Evolutionary conservation across 2,888 invertebrate species (phyloP), one percentile per base, ranked within the genome.

Genomic region (Brachylomia viminalis): DNA sequence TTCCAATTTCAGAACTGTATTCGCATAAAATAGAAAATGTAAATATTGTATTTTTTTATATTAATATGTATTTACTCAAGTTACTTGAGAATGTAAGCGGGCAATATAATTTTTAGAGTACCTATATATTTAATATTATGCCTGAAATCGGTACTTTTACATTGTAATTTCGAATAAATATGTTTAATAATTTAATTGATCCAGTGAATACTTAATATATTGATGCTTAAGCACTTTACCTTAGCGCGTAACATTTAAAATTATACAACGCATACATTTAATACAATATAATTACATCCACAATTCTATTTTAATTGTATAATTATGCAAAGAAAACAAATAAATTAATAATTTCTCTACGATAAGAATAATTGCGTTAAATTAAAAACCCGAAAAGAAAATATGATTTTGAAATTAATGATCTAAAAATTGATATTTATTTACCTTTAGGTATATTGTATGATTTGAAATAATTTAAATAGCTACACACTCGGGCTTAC

Each of bases 11-110:
- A 87, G 86, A 86, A 81, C 65, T 72, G 61, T 82, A 79, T 79
- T 74, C 72, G 82, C 83, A 84, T 81, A 82, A 82, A 88, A 84
- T 90, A 89, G 82, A 88, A 66, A 88, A 90, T 94, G 94, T 94
- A 94, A 94, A 94, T 95, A 95, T 91, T 91, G 92, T 93, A 93
- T 92, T 93, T 92, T 92, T 92, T 91, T 89, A 86, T 87, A 90
- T 76, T 86, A 87, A 69, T 91, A 91, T 91, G 74, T 89, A 87
- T 86, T 79, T 82, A 90, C 92, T 93, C 93, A 92, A 93, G 92
- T 82, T 90, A 90, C 92, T 93, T 94, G 93, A 90, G 92, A 80
- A 87, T 86, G 76, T 87, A 84, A 88, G 89, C 87, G 87, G 91
- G 89, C 89, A 90, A 89, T 88, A 90, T 87, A 88, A 87, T 88